phyloP scores from a whole-genome alignment of 2,113 vertebrate species.

The Mobula hypostoma region DNA sequence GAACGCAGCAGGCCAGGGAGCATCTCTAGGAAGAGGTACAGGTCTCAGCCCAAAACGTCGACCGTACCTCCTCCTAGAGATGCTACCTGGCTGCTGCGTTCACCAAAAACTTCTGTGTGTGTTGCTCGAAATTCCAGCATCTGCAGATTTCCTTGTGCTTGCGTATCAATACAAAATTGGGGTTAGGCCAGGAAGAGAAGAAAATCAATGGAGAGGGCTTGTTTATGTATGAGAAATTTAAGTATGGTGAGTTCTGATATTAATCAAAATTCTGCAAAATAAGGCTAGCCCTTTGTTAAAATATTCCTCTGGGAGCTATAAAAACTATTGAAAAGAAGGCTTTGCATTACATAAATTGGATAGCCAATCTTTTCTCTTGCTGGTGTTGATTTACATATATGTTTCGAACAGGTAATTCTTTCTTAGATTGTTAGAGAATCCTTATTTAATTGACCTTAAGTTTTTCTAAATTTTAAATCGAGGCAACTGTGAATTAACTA shows the following conservation, averaged over 20 bases:
- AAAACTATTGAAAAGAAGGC: background rate
- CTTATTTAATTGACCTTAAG: background rate
- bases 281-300: background rate
- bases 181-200: background rate
- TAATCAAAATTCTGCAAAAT: slow-evolving; percentile 16
- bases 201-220: background rate
- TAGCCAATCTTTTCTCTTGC: background rate
- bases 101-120: no score
- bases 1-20: no score
- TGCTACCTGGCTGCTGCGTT: no score
- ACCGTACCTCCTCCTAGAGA: no score
- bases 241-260: background rate
- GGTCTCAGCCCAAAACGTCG: no score
- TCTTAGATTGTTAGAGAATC: background rate
- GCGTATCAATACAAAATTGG: no score
- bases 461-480: background rate
- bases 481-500: no score
- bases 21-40: no score
- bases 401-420: background rate
- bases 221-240: background rate
- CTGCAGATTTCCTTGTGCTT: no score
- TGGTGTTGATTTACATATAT: background rate
- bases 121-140: no score
- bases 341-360: background rate
- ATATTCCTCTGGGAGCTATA: slow-evolving; percentile 29